These are phyloP conservation scores for Diaprepes abbreviatus DNA, from an alignment of 2,888 invertebrate genomes.

Conservation along the genomic window DNA sequence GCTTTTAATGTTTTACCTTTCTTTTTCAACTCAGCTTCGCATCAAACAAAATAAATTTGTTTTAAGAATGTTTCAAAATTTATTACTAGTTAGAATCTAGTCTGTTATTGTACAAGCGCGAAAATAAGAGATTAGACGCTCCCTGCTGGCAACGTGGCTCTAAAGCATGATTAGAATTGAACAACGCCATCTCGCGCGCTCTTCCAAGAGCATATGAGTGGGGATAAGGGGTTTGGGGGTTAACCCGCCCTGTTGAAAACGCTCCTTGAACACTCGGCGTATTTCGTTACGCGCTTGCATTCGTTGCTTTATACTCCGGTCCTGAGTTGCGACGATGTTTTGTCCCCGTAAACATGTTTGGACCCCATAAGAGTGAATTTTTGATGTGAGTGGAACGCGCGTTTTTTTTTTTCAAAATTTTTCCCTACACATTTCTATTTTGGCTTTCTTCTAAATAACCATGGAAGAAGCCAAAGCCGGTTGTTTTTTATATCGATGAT, in stretches of 20 bases:
- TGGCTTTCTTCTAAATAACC: slow-evolving; percentile 58
- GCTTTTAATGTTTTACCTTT: no score
- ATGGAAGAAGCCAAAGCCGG: slow-evolving; percentile 61
- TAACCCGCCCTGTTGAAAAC: slow-evolving; percentile 40
- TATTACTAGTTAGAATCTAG: no score
- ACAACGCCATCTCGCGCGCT: slow-evolving; percentile 46
- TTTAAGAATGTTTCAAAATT: no score
- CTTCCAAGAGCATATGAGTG: slow-evolving; percentile 14
- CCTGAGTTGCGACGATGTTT: slow-evolving; percentile 45
- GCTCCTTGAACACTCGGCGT: slow-evolving; percentile 35
- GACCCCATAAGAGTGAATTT: slow-evolving; percentile 52
- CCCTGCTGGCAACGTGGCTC: slow-evolving; percentile 28
- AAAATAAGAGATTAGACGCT: neutral
- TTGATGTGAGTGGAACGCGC: slow-evolving; percentile 42
- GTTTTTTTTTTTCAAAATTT: slow-evolving; percentile 35
- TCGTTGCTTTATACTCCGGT: slow-evolving; percentile 35
- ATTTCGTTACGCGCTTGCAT: slow-evolving; percentile 37
- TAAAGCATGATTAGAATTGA: slow-evolving; percentile 31
- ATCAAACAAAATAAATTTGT: no score
- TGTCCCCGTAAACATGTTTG: slow-evolving; percentile 58
- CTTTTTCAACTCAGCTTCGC: no score
- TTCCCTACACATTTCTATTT: slow-evolving; percentile 38
- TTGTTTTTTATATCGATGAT: slow-evolving; percentile 64
- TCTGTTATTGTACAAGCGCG: neutral
- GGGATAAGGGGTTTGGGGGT: slow-evolving; percentile 37